Base-by-base conservation (phyloP, 1,140 invertebrate genomes). In the Myzus persicae region DNA sequence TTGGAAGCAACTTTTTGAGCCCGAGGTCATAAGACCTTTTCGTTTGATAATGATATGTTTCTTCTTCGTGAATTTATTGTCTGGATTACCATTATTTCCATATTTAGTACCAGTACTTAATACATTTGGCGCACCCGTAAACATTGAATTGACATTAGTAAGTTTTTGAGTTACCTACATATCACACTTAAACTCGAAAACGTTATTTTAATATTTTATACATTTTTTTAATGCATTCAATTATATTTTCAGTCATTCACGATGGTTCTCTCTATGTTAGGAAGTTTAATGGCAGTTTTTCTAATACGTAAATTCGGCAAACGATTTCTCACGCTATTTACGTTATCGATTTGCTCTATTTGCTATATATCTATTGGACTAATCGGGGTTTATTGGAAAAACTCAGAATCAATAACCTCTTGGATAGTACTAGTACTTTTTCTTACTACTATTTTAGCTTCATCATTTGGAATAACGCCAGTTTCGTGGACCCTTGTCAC, bases 401-500 rank as follows among this genome's bases (percentile, higher is more conserved):
- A 51, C 2, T 5, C 36, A 5, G 31, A 93, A 40, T 24, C 36
- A 31, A 9, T 20, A 31, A 85, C 44, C 1, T 93, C 91, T 26
- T 93, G 91, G 91, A 8, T 38, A 38, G 38, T 85, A 31, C 9
- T 93, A 3, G 3, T 54, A 93, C 81, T 93, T 4, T 93, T 51
- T 51, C 38, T 93, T 8, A 54, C 14, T 31, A 84, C 91, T 4
- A 93, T 48, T n/a, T 85, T 93, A 11, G n/a, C 31, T 18, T 82
- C 91, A 31, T 93, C 91, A 26, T n/a, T 51, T 4, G 91, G 91
- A 36, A 93, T 93, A 84, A 40, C 59, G 22, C 36, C 91, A 1
- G 18, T 93, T 48, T 48, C 46, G 22, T 94, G 94, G 94, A 91
- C 94, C 24, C 82, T 94, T 26, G 51, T 94, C 9, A 91, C 92